Base-by-base conservation (phyloP, 2,113 vertebrate species). In the Monopterus albus region DNA sequence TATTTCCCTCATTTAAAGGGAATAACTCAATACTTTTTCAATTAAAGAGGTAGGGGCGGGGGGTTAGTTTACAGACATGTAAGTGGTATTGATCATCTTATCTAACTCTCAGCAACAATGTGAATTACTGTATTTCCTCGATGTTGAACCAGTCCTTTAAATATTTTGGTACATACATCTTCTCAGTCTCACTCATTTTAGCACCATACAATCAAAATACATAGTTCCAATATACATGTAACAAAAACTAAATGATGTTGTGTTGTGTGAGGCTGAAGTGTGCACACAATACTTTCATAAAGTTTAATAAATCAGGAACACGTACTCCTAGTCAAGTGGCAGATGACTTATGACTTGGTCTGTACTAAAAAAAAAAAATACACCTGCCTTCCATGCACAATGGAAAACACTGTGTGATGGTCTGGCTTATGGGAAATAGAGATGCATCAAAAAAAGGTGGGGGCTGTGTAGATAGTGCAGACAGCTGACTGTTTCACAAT, bases 401-500 rank as follows among this genome's bases (percentile, higher is more conserved):
- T 26, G 0, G 69, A 57, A 25, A 82, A 61, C 18, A 20, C 49
- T 26, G 10, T 72, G 66, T 31, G 69, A 74, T 55, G 64, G 50
- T 65, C 26, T 33, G 33, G 57, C 79, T 69, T 69, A 82, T 75
- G 64, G 61, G 74, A 71, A 58, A 62, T 53, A 75, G 17, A 58
- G 57, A 64, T 33, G 61, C 20, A 15, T 60, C 0, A 45, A 36
- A 42, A 51, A 61, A 11, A 61, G 68, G 71, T 75, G 67, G 68
- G 26, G 8, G 72, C 62, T 62, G 52, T 63, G 65, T 40, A 64
- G 55, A 65, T 70, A 75, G 72, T 75, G 67, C 82, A 88, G 80
- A 84, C 84, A 72, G 75, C 71, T 86, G 88, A 88, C 83, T 87
- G 79, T 83, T 87, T 81, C 69, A 62, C 69, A 70, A 84, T 43